Conservation (phyloP, 2,797 vertebrate genomes). For the Halcyon chelicuti region DNA sequence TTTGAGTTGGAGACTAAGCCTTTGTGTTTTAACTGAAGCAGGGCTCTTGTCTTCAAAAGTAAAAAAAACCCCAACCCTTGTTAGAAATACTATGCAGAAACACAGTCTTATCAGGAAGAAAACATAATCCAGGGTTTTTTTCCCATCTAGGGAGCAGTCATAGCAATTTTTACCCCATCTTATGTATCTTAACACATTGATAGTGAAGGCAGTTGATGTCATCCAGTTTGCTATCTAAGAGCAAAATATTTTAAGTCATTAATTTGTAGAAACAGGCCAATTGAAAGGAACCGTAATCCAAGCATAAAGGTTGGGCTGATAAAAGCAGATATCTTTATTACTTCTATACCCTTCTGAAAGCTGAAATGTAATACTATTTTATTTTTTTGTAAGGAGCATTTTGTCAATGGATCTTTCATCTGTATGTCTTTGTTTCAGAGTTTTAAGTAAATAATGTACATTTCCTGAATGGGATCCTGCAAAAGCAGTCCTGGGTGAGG, state of each 20-base stretch:
- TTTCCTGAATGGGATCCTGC: background rate
- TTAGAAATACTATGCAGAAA: background rate
- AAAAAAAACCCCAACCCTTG: too few relatives aligned
- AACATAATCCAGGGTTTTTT: background rate
- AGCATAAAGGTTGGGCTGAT: background rate
- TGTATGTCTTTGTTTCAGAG: background rate
- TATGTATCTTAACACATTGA: background rate
- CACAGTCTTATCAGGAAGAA: background rate
- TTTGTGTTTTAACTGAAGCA: background rate
- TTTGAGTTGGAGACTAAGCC: background rate
- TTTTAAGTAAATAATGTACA: background rate
- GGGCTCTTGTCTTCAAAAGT: background rate
- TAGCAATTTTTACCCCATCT: background rate
- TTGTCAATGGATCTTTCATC: background rate
- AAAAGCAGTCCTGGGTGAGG: background rate
- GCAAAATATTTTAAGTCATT: background rate
- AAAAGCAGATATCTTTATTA: background rate
- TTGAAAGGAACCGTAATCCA: background rate
- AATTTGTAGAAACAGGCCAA: background rate
- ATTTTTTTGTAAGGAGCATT: background rate
- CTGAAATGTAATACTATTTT: background rate
- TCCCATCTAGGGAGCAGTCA: background rate
- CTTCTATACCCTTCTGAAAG: background rate
- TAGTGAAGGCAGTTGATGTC: background rate
- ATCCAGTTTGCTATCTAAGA: background rate